These are phyloP conservation scores for Ligdia adustata DNA, from an alignment of 2,888 invertebrate species.

Conservation along the genomic window DNA sequence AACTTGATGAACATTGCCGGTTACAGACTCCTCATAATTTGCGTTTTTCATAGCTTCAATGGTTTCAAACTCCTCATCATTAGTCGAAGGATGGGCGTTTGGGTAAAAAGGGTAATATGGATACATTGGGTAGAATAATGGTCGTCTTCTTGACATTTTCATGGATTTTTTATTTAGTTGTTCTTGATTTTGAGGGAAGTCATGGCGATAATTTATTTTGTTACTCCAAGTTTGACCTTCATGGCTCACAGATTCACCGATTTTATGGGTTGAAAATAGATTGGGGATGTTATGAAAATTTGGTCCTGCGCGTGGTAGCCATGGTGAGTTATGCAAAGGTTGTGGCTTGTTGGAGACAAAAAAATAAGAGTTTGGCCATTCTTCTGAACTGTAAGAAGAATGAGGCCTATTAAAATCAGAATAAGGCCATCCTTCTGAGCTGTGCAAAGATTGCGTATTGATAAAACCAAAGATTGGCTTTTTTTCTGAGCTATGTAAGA, in stretches of 20 bases:
- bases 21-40: slow-evolving; percentile 1
- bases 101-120: slow-evolving; percentile 7
- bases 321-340: background rate
- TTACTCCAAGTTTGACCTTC: background rate
- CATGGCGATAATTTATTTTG: background rate
- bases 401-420: too few relatives aligned
- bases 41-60: slow-evolving; percentile 5
- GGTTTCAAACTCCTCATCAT: slow-evolving; percentile 17
- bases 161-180: background rate
- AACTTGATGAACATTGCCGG: background rate
- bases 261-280: background rate
- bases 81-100: slow-evolving; percentile 11
- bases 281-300: background rate
- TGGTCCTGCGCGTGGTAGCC: background rate
- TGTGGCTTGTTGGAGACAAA: background rate
- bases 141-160: slow-evolving; percentile 11
- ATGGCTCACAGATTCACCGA: background rate
- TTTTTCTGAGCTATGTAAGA: background rate
- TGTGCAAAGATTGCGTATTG: background rate
- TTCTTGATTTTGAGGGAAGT: background rate
- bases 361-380: background rate
- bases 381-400: background rate
- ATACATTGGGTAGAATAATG: slow-evolving; percentile 11
- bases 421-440: too few relatives aligned
- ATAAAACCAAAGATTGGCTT: background rate